Evolutionary conservation across 2,888 invertebrate genomes (phyloP).

Genomic region (Baronia brevicornis): DNA sequence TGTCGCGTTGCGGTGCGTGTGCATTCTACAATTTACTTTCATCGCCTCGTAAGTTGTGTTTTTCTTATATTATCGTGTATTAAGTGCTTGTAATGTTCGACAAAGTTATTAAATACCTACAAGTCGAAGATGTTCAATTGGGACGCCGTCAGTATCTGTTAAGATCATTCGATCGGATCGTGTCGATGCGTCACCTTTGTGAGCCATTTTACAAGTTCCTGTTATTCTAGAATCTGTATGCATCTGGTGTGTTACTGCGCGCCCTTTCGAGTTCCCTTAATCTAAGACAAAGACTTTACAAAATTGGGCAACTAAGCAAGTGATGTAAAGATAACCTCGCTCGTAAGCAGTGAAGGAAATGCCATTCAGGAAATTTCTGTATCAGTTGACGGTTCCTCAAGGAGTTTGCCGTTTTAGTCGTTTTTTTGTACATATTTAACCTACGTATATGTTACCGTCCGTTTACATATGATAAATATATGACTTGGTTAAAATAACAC

Average conservation of each 20-base stretch:
- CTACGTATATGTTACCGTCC: too few species aligned
- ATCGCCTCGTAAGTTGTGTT: slow-evolving; percentile 72
- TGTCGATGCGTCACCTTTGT: slow-evolving; percentile 75
- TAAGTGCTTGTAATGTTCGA: slow-evolving; percentile 34
- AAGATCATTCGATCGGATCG: slow-evolving; percentile 67
- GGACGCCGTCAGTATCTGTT: slow-evolving; percentile 32
- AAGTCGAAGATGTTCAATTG: slow-evolving; percentile 17
- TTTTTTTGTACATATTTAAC: too few species aligned
- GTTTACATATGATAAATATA: too few species aligned
- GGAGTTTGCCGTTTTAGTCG: not conserved
- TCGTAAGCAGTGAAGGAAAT: slow-evolving; percentile 19
- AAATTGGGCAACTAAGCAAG: slow-evolving; percentile 15
- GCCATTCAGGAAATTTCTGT: slow-evolving; percentile 15
- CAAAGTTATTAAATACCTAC: slow-evolving; percentile 19
- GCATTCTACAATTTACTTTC: slow-evolving; percentile 71
- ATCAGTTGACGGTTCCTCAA: not conserved
- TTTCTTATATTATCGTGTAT: slow-evolving; percentile 50
- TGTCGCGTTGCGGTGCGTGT: slow-evolving; percentile 69
- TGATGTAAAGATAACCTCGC: slow-evolving; percentile 40
- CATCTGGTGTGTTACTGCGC: slow-evolving; percentile 15
- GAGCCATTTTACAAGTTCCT: slow-evolving; percentile 67
- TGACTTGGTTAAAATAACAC: too few species aligned
- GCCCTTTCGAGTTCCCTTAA: not conserved
- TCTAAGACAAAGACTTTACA: slow-evolving; percentile 2
- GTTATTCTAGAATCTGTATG: slow-evolving; percentile 31